phyloP scores from a whole-genome alignment of 1,140 invertebrate species.

The Hylaeus anthracinus region DNA sequence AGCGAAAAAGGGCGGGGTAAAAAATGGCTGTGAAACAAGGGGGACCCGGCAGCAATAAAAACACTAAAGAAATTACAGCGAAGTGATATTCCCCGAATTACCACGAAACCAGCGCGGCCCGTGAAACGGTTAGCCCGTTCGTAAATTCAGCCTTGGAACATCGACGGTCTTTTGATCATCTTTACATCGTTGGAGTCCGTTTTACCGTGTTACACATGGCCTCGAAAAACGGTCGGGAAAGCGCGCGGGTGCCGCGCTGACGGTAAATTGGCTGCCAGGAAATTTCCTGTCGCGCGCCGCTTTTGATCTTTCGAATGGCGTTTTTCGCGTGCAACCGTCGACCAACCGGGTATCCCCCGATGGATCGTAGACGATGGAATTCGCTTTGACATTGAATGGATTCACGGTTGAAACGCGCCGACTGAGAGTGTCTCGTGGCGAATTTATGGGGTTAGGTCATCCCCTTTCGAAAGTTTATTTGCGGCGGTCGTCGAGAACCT shows the following conservation, averaged over 20 bases:
- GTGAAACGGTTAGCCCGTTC: background rate
- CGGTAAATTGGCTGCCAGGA: slow-evolving; percentile 51
- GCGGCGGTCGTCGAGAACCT: slow-evolving; percentile 29
- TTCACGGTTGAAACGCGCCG: slow-evolving; percentile 65
- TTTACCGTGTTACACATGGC: background rate
- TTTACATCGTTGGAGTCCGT: background rate
- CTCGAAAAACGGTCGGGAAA: slow-evolving; percentile 11
- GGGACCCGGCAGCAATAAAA: background rate
- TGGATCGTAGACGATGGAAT: slow-evolving; percentile 53
- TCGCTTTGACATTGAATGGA: slow-evolving; percentile 69
- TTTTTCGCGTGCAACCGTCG: slow-evolving; percentile 22
- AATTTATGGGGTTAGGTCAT: slow-evolving; percentile 72
- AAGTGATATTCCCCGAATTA: slow-evolving; percentile 11
- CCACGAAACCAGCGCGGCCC: background rate
- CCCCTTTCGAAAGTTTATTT: slow-evolving; percentile 63
- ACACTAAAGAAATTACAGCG: background rate
- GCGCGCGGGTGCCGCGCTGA: background rate
- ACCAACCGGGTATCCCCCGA: background rate
- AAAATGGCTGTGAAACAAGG: background rate
- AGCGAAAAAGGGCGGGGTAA: background rate
- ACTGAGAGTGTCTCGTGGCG: slow-evolving; percentile 69
- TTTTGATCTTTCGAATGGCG: slow-evolving; percentile 30
- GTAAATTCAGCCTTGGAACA: slow-evolving; percentile 4
- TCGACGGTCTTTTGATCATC: background rate
- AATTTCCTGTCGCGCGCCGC: slow-evolving; percentile 27